Evolutionary conservation across 2,113 vertebrate species (phyloP), one percentile per base, ranked within the genome.

Genomic region (Rhinoptilus africanus): DNA sequence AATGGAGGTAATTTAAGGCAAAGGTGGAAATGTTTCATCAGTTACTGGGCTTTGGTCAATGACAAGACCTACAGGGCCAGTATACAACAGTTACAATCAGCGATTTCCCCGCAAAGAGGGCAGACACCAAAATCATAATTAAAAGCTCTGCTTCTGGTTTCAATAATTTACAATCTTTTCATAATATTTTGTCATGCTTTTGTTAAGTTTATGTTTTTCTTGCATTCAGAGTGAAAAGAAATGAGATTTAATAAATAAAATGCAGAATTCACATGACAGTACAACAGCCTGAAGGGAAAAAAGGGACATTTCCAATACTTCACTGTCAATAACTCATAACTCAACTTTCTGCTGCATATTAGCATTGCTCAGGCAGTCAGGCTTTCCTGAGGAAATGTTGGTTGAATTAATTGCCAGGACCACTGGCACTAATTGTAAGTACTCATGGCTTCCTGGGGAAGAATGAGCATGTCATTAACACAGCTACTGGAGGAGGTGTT

Each of bases 321-420:
- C 67, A 81, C 51, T 86, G 72, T 74, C 88, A 96, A 47, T 67
- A 89, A 27, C 28, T 92, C 34, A 76, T n/a, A n/a, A n/a, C n/a
- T 71, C 88, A 89, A 48, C 48, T 79, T 82, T 28, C 72, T 85
- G 50, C n/a, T 91, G 64, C 69, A 87, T 47, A 64, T 90, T 92
- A 95, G 37, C 35, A 63, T 71, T 92, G 24, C 50, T 57, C 7
- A 9, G 57, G 48, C 75, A 96, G 75, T 47, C 18, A 3, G 53
- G 34, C 21, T 89, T 86, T 96, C 78, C 83, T 86, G 67, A 20
- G 34, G 82, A 91, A 92, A 93, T 82, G 62, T 53, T 92, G 78
- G 43, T 76, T 89, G 48, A 73, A 81, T 92, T 87, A 94, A 93
- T 91, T 90, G 57, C 47, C 72, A 85, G 59, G 71, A 93, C 72